phyloP scores from a whole-genome alignment of 1,140 invertebrate species.

The Pogonomyrmex californicus region DNA sequence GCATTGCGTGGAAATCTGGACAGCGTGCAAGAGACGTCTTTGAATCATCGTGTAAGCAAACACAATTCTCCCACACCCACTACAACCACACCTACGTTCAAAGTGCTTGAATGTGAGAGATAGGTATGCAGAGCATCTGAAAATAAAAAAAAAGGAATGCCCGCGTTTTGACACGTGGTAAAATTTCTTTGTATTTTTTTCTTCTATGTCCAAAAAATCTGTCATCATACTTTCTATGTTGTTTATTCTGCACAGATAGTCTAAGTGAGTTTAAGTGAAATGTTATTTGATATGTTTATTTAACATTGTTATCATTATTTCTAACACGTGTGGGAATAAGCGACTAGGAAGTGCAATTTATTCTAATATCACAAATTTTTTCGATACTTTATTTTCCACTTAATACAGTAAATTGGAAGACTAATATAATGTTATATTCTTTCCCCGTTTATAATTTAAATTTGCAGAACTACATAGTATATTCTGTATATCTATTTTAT shows the following conservation, averaged over 20 bases:
- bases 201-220: conserved; percentile 8
- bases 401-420: background rate
- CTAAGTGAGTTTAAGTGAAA: background rate
- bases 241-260: background rate
- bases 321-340: background rate
- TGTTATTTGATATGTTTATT: background rate
- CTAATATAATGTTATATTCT: background rate
- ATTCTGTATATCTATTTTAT: background rate
- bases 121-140: conserved; percentile 78
- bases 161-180: conserved; percentile 31
- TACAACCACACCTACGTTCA: conserved; percentile 84
- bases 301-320: background rate
- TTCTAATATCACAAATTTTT: background rate
- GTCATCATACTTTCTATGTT: conserved; percentile 1
- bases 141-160: conserved; percentile 24
- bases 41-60: conserved; percentile 88
- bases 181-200: conserved; percentile 26
- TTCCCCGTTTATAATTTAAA: background rate
- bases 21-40: conserved; percentile 91
- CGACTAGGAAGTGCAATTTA: conserved; percentile 11
- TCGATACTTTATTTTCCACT: background rate
- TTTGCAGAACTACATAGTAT: background rate
- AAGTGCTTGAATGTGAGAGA: conserved; percentile 83
- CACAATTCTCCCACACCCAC: conserved; percentile 84
- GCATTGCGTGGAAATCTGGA: conserved; percentile 89